Conservation (phyloP, 2,797 vertebrate genomes). For the Xyrichtys novacula region DNA sequence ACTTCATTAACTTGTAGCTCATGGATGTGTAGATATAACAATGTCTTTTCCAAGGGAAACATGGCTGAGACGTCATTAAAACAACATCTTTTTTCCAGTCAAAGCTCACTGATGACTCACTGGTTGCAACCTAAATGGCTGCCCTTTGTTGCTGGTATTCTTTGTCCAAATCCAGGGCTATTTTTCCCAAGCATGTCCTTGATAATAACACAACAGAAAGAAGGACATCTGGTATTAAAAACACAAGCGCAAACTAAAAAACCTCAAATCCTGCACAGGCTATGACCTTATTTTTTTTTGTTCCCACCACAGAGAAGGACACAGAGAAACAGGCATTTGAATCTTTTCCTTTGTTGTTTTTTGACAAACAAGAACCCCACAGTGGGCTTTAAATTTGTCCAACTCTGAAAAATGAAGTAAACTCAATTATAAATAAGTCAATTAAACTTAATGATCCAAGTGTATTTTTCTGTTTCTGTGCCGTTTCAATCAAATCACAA, state of each 20-base stretch:
- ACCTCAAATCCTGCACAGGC: neutral
- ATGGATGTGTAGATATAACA: no score
- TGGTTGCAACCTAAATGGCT: neutral
- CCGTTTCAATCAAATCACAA: no score
- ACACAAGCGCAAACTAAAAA: neutral
- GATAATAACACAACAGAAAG: neutral
- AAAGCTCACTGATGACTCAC: neutral
- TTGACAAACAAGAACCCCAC: neutral
- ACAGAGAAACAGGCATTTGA: neutral
- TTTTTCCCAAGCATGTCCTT: neutral
- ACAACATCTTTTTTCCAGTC: no score
- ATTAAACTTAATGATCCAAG: no score
- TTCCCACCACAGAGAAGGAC: neutral
- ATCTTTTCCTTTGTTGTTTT: neutral
- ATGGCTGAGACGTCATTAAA: no score
- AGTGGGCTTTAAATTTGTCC: neutral
- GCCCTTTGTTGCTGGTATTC: neutral
- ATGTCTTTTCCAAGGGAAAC: no score
- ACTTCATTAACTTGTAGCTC: no score
- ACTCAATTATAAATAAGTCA: no score
- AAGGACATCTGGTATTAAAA: neutral
- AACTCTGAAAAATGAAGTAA: neutral
- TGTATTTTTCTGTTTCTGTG: no score
- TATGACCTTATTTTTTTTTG: constrained; percentile 1
- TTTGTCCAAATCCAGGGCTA: neutral